These are phyloP conservation scores for Tethea ocularis DNA, from an alignment of 2,888 invertebrate species.

Conservation along the genomic window DNA sequence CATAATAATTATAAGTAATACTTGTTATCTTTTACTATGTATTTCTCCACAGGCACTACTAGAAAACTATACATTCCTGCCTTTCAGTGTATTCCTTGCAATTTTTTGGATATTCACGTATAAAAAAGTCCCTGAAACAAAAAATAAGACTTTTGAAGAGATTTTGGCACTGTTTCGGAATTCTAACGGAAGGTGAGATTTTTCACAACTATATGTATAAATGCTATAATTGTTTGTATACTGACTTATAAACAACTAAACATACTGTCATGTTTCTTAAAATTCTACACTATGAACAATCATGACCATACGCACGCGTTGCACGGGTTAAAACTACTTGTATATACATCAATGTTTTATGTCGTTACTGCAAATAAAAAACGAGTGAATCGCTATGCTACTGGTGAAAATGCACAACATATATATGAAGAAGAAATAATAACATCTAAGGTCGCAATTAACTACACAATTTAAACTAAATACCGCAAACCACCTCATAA, in stretches of 20 bases:
- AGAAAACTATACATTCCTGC: conserved; percentile 99
- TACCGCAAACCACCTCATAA: too few relatives aligned
- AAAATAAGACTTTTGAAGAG: conserved; percentile 98
- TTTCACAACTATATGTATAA: conserved; percentile 1
- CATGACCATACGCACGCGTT: conserved; percentile 64
- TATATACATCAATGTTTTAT: background rate
- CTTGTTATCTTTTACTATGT: too few relatives aligned
- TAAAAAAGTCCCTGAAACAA: conserved; percentile 99
- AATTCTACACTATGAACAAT: conserved; percentile 27
- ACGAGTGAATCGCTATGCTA: background rate
- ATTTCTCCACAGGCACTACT: conserved; percentile 88
- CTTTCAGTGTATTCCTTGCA: conserved; percentile 98
- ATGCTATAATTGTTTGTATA: conserved; percentile 17
- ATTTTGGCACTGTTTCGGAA: conserved; percentile 96
- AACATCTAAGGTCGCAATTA: background rate
- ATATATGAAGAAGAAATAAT: background rate
- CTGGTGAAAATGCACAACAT: background rate
- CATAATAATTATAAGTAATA: too few relatives aligned
- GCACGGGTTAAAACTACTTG: conserved; percentile 42
- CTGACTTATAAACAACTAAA: conserved; percentile 27
- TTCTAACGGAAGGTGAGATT: conserved; percentile 92
- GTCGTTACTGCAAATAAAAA: background rate
- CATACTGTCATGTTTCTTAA: conserved; percentile 25
- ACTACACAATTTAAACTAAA: background rate
- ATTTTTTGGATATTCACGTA: conserved; percentile 99